These are phyloP conservation scores for Clavelina lepadiformis DNA, from an alignment of 23 tunicate genomes.

Conservation along the genomic window DNA sequence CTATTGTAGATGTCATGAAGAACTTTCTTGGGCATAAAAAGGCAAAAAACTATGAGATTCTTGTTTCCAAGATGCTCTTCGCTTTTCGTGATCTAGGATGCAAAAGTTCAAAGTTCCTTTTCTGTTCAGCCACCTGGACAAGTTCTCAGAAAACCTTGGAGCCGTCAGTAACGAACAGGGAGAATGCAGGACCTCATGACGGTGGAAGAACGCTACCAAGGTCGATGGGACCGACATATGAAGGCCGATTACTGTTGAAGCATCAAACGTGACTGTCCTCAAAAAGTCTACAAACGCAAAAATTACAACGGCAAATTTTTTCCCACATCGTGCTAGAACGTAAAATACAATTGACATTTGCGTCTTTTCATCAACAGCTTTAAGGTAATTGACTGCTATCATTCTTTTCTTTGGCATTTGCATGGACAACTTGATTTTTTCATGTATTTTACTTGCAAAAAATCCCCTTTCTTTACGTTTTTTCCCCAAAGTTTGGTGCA, in stretches of 20 bases:
- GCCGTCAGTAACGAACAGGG: constrained; percentile 30
- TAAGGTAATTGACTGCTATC: neutral
- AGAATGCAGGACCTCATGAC: constrained; percentile 16
- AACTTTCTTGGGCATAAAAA: constrained; percentile 18
- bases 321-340: neutral
- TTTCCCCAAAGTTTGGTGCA: neutral
- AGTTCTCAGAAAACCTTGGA: constrained; percentile 29
- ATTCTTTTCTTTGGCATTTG: no score
- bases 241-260: constrained; percentile 22
- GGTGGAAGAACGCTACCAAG: constrained; percentile 20
- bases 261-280: constrained; percentile 20
- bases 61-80: constrained; percentile 13
- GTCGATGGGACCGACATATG: constrained; percentile 33
- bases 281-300: constrained; percentile 20
- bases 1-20: constrained; percentile 20
- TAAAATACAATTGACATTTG: neutral
- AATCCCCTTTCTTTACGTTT: constrained; percentile 2
- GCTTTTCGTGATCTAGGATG: constrained; percentile 22
- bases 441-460: constrained; percentile 1
- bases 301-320: constrained; percentile 21
- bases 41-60: constrained; percentile 10
- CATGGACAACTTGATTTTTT: no score
- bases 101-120: constrained; percentile 18
- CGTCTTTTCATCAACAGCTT: no score
- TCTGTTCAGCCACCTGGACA: constrained; percentile 1